Percentiles rank a stretch among this genome's conserved stretches.
phyloP scores from a whole-genome alignment of 2,888 invertebrate genomes.

The Platycnemis pennipes region DNA sequence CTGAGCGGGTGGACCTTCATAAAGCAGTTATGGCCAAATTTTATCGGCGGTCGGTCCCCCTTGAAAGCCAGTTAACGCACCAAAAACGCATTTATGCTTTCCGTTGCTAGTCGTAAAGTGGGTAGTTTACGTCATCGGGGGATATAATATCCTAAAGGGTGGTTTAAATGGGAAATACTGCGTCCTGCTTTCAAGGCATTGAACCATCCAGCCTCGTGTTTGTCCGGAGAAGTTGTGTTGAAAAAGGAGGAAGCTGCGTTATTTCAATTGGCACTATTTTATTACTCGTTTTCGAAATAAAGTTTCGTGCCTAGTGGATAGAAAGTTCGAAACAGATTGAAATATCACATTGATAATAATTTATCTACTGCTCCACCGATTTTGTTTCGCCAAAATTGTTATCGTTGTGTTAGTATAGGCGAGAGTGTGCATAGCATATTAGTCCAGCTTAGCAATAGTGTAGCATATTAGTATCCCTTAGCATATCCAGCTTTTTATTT shows the following conservation, averaged over 20 bases:
- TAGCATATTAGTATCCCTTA: too few relatives aligned
- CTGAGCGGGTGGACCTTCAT: neutral
- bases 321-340: too few relatives aligned
- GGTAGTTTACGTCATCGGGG: neutral
- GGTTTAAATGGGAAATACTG: neutral
- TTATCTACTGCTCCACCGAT: too few relatives aligned
- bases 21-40: constrained; percentile 1
- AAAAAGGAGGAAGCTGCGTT: neutral
- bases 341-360: too few relatives aligned
- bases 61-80: neutral
- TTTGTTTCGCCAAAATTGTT: too few relatives aligned
- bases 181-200: neutral
- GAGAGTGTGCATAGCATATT: too few relatives aligned
- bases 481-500: too few relatives aligned
- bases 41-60: neutral
- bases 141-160: neutral
- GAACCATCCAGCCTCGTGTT: neutral
- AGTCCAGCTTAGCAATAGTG: too few relatives aligned
- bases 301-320: too few relatives aligned
- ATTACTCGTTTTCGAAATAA: too few relatives aligned
- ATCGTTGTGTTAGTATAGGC: too few relatives aligned
- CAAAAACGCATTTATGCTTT: neutral
- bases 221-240: neutral
- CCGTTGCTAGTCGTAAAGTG: neutral
- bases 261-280: too few relatives aligned